Percentiles rank a stretch among this genome's conserved stretches.
Conservation (phyloP, 2,888 invertebrate species). For the Drosophila demipolita region DNA sequence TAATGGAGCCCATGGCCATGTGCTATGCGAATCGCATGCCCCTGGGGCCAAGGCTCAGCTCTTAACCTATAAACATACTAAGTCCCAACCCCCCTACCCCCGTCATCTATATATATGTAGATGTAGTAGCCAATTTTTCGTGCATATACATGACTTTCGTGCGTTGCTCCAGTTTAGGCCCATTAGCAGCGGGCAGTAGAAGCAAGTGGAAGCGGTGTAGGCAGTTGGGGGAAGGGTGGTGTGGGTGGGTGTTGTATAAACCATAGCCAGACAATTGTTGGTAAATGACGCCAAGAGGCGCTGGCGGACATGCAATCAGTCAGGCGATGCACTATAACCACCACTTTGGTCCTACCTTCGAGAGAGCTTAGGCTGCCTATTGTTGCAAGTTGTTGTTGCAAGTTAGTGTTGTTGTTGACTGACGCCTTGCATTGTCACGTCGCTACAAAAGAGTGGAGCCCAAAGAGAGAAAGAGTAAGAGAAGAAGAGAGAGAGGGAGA, state of each 20-base stretch:
- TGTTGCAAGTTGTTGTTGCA: slow-evolving; percentile 8
- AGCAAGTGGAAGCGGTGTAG: not conserved
- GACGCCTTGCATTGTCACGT: slow-evolving; percentile 75
- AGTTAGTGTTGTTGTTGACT: slow-evolving; percentile 22
- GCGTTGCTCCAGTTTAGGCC: slow-evolving; percentile 78
- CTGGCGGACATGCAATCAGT: slow-evolving; percentile 77
- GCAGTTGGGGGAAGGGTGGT: not conserved
- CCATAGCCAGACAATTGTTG: slow-evolving; percentile 51
- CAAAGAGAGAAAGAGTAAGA: slow-evolving; percentile 8
- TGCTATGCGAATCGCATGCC: slow-evolving; percentile 51
- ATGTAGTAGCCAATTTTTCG: slow-evolving; percentile 64
- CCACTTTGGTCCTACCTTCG: slow-evolving; percentile 43
- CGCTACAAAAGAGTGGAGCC: slow-evolving; percentile 36
- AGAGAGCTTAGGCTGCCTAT: slow-evolving; percentile 23
- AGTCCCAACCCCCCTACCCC: slow-evolving; percentile 19
- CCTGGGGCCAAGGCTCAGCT: slow-evolving; percentile 76
- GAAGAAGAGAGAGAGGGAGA: not conserved
- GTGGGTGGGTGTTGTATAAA: slow-evolving; percentile 19
- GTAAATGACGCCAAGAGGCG: slow-evolving; percentile 31
- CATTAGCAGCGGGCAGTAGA: slow-evolving; percentile 44
- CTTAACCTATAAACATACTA: slow-evolving; percentile 78
- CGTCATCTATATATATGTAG: not conserved
- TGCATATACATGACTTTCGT: slow-evolving; percentile 78
- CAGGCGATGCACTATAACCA: slow-evolving; percentile 74
- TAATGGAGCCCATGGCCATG: slow-evolving; percentile 61